Percentiles rank a stretch among this genome's conserved stretches.
These are phyloP conservation scores for Drosophila athabasca DNA, from an alignment of 1,140 invertebrate genomes.

Conservation along the genomic window DNA sequence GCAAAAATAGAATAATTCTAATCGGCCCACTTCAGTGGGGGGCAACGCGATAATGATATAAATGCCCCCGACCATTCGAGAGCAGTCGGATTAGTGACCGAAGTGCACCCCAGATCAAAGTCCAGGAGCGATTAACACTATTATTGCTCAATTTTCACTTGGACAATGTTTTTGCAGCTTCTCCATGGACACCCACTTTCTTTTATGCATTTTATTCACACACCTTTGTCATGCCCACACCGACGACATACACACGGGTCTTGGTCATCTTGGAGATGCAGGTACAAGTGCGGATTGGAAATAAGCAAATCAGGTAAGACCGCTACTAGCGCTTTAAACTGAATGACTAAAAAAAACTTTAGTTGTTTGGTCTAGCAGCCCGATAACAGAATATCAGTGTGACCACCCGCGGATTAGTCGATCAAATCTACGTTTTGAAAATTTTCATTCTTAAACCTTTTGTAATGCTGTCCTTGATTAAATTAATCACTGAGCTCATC, in stretches of 20 bases:
- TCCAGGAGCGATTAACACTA: conserved; percentile 49
- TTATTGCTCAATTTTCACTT: conserved; percentile 18
- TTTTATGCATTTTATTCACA: conserved; percentile 11
- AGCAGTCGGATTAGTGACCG: conserved; percentile 38
- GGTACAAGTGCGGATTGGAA: not conserved
- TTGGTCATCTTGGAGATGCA: conserved; percentile 82
- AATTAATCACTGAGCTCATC: too few relatives aligned
- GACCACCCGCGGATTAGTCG: not conserved
- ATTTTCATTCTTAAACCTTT: too few relatives aligned
- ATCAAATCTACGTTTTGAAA: too few relatives aligned
- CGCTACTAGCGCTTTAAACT: conserved; percentile 17
- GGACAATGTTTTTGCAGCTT: conserved; percentile 8
- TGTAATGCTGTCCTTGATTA: too few relatives aligned
- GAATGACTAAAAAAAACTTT: conserved; percentile 23
- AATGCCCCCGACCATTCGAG: conserved; percentile 5
- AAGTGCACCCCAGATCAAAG: conserved; percentile 73
- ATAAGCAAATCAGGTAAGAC: conserved; percentile 26
- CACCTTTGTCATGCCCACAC: conserved; percentile 98
- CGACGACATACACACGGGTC: conserved; percentile 93
- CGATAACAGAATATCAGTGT: not conserved
- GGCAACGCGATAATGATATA: conserved; percentile 26
- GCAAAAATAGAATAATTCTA: conserved; percentile 26
- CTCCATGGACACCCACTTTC: not conserved
- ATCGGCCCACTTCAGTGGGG: conserved; percentile 49
- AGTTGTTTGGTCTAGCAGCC: not conserved